Base-by-base conservation (phyloP, 1,140 invertebrate genomes). In the Cydia strobilella region DNA sequence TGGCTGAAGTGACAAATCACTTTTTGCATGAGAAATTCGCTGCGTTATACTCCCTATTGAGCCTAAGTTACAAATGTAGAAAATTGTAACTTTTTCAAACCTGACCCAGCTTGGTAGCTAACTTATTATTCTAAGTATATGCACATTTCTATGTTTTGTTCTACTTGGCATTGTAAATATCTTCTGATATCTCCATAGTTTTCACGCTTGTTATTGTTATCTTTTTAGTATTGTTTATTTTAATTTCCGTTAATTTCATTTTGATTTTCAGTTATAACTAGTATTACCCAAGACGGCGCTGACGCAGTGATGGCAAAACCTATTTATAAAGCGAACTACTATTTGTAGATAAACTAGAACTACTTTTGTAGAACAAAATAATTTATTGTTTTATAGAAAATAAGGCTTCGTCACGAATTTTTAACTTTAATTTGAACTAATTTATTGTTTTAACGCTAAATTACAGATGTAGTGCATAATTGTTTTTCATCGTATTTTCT, bases 211-310 rank as follows among this genome's bases (percentile, higher is more conserved):
- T 59, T 59, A 23, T 23, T 20, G 2, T 10, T 59, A 20, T 54
- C 23, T 23, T 23, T 18, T 59, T 59, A 20, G 9, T 59, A 18
- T 59, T 23, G 20, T 59, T 59, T 59, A 59, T 3, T 59, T 59
- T 59, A 59, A 59, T 59, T 59, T 59, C 20, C 18, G 15, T 59
- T 59, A 1, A 23, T 59, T 23, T 59, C 54, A n/a, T 59, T 59
- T 59, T 59, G 20, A 10, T 59, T 59, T 59, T 59, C 54, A 59
- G 54, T 59, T 59, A 59, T 59, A 59, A 59, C 54, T 59, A 59
- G 10, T 59, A 6, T 59, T 23, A 59, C 9, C 54, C 54, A 54
- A 54, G 51, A 54, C 7, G 51, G n/a, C 6, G 51, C 51, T 10
- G 54, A 51, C n/a, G 48, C 48, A 51, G 48, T 51, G 48, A 51